These are phyloP conservation scores for Nephrocerus scutellatus DNA, from an alignment of 2,888 invertebrate species.

Conservation along the genomic window DNA sequence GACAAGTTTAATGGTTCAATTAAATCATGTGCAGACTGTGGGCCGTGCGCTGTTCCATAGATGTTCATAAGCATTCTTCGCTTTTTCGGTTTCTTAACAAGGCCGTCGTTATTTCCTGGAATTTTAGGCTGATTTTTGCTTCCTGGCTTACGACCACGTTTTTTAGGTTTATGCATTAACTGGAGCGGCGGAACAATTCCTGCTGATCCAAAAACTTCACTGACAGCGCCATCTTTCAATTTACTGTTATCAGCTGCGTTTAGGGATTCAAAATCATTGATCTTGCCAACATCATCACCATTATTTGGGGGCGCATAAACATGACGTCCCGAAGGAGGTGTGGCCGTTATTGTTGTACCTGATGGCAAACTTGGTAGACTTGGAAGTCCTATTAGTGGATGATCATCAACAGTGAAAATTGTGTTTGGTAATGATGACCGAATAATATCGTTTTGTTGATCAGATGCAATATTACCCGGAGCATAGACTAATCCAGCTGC, in stretches of 20 bases:
- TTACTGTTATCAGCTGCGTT: constrained; percentile 17
- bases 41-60: constrained; percentile 13
- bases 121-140: constrained; percentile 34
- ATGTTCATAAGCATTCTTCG: constrained; percentile 19
- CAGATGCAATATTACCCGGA: constrained; percentile 14
- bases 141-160: constrained; percentile 42
- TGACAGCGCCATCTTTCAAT: constrained; percentile 17
- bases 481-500: too few species aligned
- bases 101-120: constrained; percentile 6
- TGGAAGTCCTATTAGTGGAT: constrained; percentile 34
- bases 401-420: constrained; percentile 19
- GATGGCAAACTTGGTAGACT: constrained; percentile 41
- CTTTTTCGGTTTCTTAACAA: constrained; percentile 26
- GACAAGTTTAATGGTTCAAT: constrained; percentile 24
- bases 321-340: constrained; percentile 24
- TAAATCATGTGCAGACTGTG: constrained; percentile 12
- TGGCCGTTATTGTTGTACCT: constrained; percentile 44
- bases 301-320: constrained; percentile 22
- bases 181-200: constrained; percentile 15
- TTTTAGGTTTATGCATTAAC: constrained; percentile 33
- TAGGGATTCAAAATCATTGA: constrained; percentile 11
- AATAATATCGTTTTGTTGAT: constrained; percentile 28
- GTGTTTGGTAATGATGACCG: constrained; percentile 11
- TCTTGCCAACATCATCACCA: constrained; percentile 3
- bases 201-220: too few species aligned